A percentile compares a stretch with the other conserved stretches of the same genome.
Evolutionary conservation across 2,888 invertebrate genomes (phyloP).

Genomic region (Gastrophysa polygoni): DNA sequence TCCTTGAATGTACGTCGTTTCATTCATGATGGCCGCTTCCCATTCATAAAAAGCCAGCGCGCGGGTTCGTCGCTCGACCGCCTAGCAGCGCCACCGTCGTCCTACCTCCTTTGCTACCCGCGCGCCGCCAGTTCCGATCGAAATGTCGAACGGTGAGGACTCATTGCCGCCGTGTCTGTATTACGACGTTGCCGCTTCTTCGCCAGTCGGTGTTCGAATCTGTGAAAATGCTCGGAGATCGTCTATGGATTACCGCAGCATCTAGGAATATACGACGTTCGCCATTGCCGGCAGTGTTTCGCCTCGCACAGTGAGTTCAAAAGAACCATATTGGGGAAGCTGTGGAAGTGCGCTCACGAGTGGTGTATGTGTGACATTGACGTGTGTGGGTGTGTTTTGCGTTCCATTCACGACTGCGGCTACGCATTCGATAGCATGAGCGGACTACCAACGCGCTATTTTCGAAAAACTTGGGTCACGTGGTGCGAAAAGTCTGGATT

Average conservation of each 20-base stretch:
- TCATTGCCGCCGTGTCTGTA: conserved; percentile 25
- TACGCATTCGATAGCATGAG: conserved; percentile 26
- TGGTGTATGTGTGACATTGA: conserved; percentile 53
- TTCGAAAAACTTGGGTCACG: conserved; percentile 1
- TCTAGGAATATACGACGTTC: background rate
- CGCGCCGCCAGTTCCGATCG: conserved; percentile 43
- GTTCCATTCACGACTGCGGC: conserved; percentile 46
- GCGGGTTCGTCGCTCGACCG: conserved; percentile 52
- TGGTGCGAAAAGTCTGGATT: background rate
- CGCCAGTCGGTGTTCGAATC: conserved; percentile 16
- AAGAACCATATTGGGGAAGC: conserved; percentile 39
- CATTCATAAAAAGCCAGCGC: conserved; percentile 73
- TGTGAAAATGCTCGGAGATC: background rate
- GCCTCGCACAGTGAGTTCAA: conserved; percentile 23
- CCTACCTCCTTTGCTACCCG: conserved; percentile 45
- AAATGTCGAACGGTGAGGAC: conserved; percentile 32
- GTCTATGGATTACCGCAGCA: background rate
- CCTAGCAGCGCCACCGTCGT: conserved; percentile 50
- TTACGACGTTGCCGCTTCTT: conserved; percentile 31
- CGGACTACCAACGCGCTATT: conserved; percentile 15
- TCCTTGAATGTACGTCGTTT: conserved; percentile 63
- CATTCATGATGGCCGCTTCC: conserved; percentile 76
- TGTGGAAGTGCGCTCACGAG: conserved; percentile 42
- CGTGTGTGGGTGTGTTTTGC: conserved; percentile 50
- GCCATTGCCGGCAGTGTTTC: background rate